Base-by-base conservation (phyloP, 92 coral and sea anemone genomes). In the Galaxea fascicularis region DNA sequence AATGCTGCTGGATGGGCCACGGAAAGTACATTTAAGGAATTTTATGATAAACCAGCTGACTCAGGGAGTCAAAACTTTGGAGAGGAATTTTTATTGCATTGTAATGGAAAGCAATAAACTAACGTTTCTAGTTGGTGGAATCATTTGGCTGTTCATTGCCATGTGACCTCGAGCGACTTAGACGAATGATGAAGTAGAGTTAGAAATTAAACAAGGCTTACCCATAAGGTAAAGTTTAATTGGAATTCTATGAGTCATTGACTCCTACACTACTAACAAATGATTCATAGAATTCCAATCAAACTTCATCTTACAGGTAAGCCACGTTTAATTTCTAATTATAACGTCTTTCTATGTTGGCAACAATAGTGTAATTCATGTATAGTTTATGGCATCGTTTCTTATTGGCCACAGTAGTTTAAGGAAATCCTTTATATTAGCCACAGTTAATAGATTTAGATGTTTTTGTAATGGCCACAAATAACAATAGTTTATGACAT, bases 1-100 rank as follows among this genome's bases (percentile, higher is more conserved):
- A 57, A 73, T 57, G 87, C 87, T 57, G 87, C 81, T 30, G 80
- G 81, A 73, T 83, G 87, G 81, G 57, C 87, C 80, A 83, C 63
- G 49, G 87, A 83, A 59, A 58, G 80, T 62, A 83, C 87, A 16
- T 83, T 83, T 73, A 73, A 81, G 22, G 73, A 83, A 12, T 82
- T 69, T 73, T 82, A 71, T 83, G 73, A 83, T 60, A 83, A 83
- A 57, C 80, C 80, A 73, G 72, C 45, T 58, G 73, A 64, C 69
- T 77, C 80, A 73, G 87, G 24, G 44, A 28, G 44, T 27, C 68
- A 24, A 69, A 73, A 76, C 44, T 85, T 85, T 85, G 83, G 77
- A 62, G 83, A 85, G 29, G 46, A 85, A 77, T 24, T 59, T 39
- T 62, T 62, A 30, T 76, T 49, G 59, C 78, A 79, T 79, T 30